Evolutionary conservation across 2,113 vertebrate species (phyloP), one percentile per base, ranked within the genome.

Genomic region (Brachyhypopomus gauderio): DNA sequence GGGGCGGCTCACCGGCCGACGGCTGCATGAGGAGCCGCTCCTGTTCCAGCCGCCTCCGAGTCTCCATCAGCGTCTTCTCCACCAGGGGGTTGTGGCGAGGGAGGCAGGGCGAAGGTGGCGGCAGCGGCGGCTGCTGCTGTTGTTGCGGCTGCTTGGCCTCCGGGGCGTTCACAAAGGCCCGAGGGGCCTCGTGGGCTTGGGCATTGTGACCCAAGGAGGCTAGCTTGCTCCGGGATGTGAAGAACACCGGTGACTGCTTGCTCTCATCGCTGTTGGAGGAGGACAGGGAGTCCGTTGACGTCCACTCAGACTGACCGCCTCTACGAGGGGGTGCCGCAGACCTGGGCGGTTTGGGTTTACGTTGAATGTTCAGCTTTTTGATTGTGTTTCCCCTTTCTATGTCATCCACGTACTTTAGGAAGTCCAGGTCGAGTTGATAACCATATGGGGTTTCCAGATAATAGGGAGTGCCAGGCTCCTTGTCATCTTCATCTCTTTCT

Each of bases 51-150:
- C 98, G 92, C 23, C 94, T 92, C 8, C 97, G 94, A 0, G 98
- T 99, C 92, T 99, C 98, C 96, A 99, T 99, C 58, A 99, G 94
- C 0, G 98, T 99, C 92, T 96, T 97, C 88, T 97, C 98, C 86
- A 99, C 97, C 85, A 95, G 96, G 75, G 95, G 92, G 87, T 99
- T 98, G 89, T 96, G 95, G 22, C 91, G 93, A 38, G 93, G 92
- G 78, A 94, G 93, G 70, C 95, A 92, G 0, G 96, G 97, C 0
- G 97, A 98, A 2, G 95, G 95, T 41, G 96, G 96, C 1, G 93
- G 95, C 72, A 96, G 92, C 36, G 93, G 94, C 79, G 71, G 92
- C 25, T 93, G 94, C 77, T 72, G 94, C 77, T 30, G 30, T 30
- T 30, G 30, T 30, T 30, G 30, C 30, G 30, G 30, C 30, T 72